Conservation (phyloP, 2,888 invertebrate genomes). For the Noctua janthina region DNA sequence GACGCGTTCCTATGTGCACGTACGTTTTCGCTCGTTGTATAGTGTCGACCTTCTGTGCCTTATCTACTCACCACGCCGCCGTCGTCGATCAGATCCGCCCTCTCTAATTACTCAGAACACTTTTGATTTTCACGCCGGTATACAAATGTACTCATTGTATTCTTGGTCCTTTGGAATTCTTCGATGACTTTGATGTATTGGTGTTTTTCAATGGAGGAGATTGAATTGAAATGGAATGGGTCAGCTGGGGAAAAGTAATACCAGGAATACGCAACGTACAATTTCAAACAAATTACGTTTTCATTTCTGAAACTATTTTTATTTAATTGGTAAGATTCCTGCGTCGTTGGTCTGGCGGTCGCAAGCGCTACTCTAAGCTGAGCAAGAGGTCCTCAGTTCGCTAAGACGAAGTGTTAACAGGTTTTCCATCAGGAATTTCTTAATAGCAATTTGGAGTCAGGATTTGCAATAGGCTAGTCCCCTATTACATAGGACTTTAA, state of each 20-base stretch:
- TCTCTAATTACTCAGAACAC: slow-evolving; percentile 66
- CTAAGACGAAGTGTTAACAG: neutral
- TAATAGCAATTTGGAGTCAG: neutral
- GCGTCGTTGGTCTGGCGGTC: neutral
- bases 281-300: neutral
- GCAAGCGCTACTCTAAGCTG: neutral
- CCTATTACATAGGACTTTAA: neutral
- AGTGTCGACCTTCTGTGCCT: neutral
- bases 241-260: slow-evolving; percentile 19
- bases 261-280: neutral
- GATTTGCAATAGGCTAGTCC: neutral
- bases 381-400: neutral
- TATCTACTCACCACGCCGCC: neutral
- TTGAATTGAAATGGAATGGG: slow-evolving; percentile 52
- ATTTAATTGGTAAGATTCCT: neutral
- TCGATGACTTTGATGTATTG: slow-evolving; percentile 62
- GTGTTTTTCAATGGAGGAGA: slow-evolving; percentile 48
- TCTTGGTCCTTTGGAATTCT: slow-evolving; percentile 37
- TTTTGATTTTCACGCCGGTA: slow-evolving; percentile 54
- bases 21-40: neutral
- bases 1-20: neutral
- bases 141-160: slow-evolving; percentile 62
- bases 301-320: neutral
- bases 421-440: neutral
- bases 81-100: slow-evolving; percentile 56